These are phyloP conservation scores for Silurus glanis DNA, from an alignment of 2,113 vertebrate species.

Conservation along the genomic window DNA sequence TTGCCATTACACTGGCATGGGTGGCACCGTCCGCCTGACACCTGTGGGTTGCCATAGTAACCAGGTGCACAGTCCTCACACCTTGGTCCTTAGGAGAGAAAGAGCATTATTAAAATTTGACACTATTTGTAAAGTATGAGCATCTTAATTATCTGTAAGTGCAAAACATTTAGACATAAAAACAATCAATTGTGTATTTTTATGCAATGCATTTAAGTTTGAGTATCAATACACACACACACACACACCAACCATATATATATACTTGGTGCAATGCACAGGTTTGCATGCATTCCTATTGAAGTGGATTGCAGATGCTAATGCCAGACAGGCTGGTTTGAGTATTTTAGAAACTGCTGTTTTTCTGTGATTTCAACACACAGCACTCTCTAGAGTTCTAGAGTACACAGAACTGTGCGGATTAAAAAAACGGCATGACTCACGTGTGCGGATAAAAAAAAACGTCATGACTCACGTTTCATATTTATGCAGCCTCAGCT, in stretches of 20 bases:
- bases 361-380: background rate
- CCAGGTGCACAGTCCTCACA: conserved; percentile 89
- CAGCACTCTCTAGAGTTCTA: background rate
- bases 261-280: background rate
- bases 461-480: no score
- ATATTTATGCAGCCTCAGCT: background rate
- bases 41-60: conserved; percentile 84
- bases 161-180: background rate
- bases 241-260: no score
- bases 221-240: background rate
- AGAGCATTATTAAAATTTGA: background rate
- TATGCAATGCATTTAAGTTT: background rate
- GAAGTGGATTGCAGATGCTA: background rate
- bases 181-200: background rate
- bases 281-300: background rate
- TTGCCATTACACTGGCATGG: conserved; percentile 89
- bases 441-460: background rate
- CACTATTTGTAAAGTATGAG: background rate
- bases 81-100: conserved; percentile 74
- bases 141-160: background rate
- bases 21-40: conserved; percentile 77
- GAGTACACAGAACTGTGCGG: background rate
- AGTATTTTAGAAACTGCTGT: background rate
- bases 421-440: background rate
- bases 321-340: background rate